Evolutionary conservation across 2,888 invertebrate genomes (phyloP), one percentile per base, ranked within the genome.

Genomic region (Acheta domesticus): DNA sequence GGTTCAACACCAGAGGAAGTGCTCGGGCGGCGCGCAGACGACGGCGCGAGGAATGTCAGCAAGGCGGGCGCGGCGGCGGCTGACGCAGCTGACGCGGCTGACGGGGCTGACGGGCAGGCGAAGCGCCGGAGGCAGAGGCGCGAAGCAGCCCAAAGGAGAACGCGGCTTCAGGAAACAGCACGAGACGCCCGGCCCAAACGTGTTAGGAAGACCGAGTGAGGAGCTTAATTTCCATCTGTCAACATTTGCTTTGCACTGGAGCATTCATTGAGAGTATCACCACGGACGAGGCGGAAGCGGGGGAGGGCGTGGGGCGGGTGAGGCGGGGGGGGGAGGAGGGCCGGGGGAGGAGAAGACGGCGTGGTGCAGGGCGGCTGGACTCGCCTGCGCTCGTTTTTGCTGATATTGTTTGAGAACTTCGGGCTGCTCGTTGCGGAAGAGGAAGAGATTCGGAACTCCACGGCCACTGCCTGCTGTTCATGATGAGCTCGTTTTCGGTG

Each of bases 351-450:
- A 36, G 36, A 36, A 36, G 36, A 36, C 36, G 36, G 36, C 36
- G 36, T 8, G 36, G 36, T 5, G 36, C 36, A 8, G 36, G 36
- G 36, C 36, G 36, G 36, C 36, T 36, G 36, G 36, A 36, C 36
- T 36, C 36, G 36, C 36, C 36, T 36, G 36, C 36, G 36, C 36
- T 36, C 36, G 8, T 36, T 36, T 36, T 36, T 62, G 16, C 62
- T 62, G 62, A 62, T 19, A 62, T 62, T 62, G 62, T n/a, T 62
- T 62, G 62, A n/a, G 62, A n/a, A 62, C 62, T 62, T 62, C 16
- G 14, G 62, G n/a, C 62, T n/a, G 23, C 1, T 21, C 82, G 86
- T 86, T 85, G 90, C 90, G 90, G 83, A 89, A 89, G 84, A 90
- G 85, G 36, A 36, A 36, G 36, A 8, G 36, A 36, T 36, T 36